Percentiles rank a stretch among this genome's conserved stretches.
Conservation (phyloP, 2,888 invertebrate species). For the Nycteola revayana region DNA sequence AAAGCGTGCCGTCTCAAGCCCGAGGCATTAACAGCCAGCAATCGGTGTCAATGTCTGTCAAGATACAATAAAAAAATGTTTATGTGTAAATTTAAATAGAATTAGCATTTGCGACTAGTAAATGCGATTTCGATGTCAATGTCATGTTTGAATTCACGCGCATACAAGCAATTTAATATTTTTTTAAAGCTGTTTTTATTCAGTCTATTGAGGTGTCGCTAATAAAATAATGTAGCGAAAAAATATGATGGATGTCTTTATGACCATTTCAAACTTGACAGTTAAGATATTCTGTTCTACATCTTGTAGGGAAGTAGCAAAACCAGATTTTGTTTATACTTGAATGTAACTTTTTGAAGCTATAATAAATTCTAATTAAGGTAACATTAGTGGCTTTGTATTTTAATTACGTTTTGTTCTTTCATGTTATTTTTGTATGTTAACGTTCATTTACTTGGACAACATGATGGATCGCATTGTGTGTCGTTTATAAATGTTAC, state of each 20-base stretch:
- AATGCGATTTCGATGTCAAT: slow-evolving; percentile 15
- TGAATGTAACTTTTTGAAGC: slow-evolving; percentile 10
- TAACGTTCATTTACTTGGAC: slow-evolving; percentile 30
- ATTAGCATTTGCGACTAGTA: slow-evolving; percentile 5
- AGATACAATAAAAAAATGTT: slow-evolving; percentile 32
- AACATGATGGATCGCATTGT: slow-evolving; percentile 26
- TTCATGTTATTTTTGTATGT: slow-evolving; percentile 30
- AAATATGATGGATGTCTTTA: slow-evolving; percentile 2
- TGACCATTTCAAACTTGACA: slow-evolving; percentile 6
- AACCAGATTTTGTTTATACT: slow-evolving; percentile 14
- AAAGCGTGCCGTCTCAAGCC: slow-evolving; percentile 58
- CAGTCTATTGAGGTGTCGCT: no score
- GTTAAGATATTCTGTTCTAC: not conserved
- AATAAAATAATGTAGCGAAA: not conserved
- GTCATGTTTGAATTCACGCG: no score
- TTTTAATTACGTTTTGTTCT: slow-evolving; percentile 17
- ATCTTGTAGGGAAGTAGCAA: slow-evolving; percentile 10
- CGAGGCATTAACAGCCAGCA: slow-evolving; percentile 44
- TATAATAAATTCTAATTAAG: slow-evolving; percentile 34
- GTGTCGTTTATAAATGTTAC: slow-evolving; percentile 19
- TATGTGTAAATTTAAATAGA: not conserved
- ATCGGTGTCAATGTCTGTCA: slow-evolving; percentile 49
- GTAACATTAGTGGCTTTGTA: slow-evolving; percentile 26
- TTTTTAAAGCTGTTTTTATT: no score
- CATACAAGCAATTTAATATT: no score